A percentile compares a stretch with the other conserved stretches of the same genome.
Conservation (phyloP, 2,797 vertebrate genomes). For the Peromyscus attwateri region DNA sequence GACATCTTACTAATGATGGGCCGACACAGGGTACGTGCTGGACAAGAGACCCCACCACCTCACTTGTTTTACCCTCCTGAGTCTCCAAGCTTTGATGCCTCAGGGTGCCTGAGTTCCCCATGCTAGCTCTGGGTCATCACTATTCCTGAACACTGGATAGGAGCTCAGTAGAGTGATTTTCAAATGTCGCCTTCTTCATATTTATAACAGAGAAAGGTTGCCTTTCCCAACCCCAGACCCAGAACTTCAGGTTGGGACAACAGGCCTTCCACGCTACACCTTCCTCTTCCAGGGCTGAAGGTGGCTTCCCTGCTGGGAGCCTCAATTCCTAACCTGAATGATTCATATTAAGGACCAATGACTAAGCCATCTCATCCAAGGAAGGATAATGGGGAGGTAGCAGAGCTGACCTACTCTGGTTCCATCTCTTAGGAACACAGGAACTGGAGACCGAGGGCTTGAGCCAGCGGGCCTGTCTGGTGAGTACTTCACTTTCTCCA, state of each 20-base stretch:
- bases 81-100: no score
- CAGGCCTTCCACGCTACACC: neutral
- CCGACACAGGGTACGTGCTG: neutral
- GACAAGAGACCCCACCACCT: neutral
- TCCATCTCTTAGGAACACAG: neutral
- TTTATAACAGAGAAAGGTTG: neutral
- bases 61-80: neutral
- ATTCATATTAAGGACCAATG: neutral
- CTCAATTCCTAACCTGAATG: neutral
- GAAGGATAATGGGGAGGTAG: neutral
- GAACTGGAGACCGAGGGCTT: neutral
- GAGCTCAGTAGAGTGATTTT: neutral
- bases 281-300: no score
- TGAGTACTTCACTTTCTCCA: neutral
- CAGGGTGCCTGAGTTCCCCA: neutral
- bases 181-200: neutral
- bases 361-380: neutral
- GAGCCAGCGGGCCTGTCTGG: neutral
- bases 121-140: neutral
- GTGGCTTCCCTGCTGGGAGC: neutral
- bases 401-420: neutral
- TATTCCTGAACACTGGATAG: no score
- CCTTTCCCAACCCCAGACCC: neutral
- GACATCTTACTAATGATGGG: neutral
- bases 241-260: neutral